Evolutionary conservation across 2,888 invertebrate genomes (phyloP), one percentile per base, ranked within the genome.

Genomic region (Epirrhoe alternata): DNA sequence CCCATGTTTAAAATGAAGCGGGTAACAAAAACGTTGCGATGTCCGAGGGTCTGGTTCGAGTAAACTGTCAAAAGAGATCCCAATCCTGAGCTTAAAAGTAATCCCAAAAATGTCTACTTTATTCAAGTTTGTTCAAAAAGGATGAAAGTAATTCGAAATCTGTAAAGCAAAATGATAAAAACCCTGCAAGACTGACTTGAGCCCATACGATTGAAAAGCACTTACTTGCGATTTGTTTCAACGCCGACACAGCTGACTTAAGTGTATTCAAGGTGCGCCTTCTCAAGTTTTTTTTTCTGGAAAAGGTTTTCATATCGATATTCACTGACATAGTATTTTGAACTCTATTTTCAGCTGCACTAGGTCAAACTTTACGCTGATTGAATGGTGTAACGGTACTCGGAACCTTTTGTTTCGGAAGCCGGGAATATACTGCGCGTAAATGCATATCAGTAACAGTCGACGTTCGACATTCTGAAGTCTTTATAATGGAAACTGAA

Each of bases 141-240:
- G n/a, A n/a, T 45, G 6, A 61, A 60, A 65, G 47, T 45, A 30
- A 55, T 35, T 50, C 59, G 10, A 47, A 60, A 49, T 38, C 33
- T 16, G 42, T 30, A 53, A 59, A 54, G 60, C 66, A 73, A 74
- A 71, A 68, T 69, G 53, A 64, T 58, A 67, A 57, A 64, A 58
- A 65, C 64, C 50, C 57, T 51, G 30, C 60, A 42, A 62, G 38
- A 42, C 65, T 57, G 38, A 57, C 62, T 57, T 58, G 54, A 70
- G 64, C 71, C 69, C 72, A 71, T 59, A 74, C 72, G 75, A 80
- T 78, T 66, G 72, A 73, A 77, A 74, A 80, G 70, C 77, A 91
- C 92, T 92, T 84, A 92, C 92, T 90, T 67, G 92, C 87, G 77
- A 94, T 89, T 85, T 93, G 93, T 79, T 86, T 88, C 72, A 92